Base-by-base conservation (phyloP, 2,113 vertebrate genomes). In the Donacobius atricapilla region DNA sequence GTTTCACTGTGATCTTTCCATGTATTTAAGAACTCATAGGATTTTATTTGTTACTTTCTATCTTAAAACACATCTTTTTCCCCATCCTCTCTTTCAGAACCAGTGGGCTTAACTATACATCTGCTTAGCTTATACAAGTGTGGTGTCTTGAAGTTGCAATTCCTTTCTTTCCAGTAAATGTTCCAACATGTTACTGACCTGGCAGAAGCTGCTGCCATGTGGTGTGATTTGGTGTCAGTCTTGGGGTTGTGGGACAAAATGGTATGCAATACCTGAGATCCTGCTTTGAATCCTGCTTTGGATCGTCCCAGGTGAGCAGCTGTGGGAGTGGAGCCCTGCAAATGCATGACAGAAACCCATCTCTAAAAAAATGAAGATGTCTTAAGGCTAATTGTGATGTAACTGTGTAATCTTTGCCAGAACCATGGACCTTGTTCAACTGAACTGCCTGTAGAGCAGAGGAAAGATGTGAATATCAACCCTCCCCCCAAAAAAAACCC, bases 401-500 rank as follows among this genome's bases (percentile, higher is more conserved):
- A 71, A 44, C 27, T 65, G 13, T 60, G 13, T 60, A 40, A 15
- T 76, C 51, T 85, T 71, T 91, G 28, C 15, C 30, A 79, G 40
- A 76, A 11, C 12, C 4, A 17, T 27, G 11, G 5, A 11, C 23
- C 6, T 27, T 48, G 7, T 58, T 39, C 31, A 16, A 1, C 0
- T 60, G 27, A 35, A 23, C 13, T 61, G 13, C 19, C 6, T 47
- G 16, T 25, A 47, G 65, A 58, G 30, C 4, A 57, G 7, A 37
- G 15, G 44, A 83, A 68, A 30, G 15, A 16, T 39, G 11, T 53
- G 7, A 58, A 1, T 51, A 27, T 58, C 9, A 10, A 15, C 40
- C 6, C 3, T 10, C 2, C 10, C 9, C 1, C 7, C 2, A 4
- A 25, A 50, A 70, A 28, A 15, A 2, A 13, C 24, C 15, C 15